Evolutionary conservation across 2,888 invertebrate genomes (phyloP), one percentile per base, ranked within the genome.

Genomic region (Lamellibrachia columna): DNA sequence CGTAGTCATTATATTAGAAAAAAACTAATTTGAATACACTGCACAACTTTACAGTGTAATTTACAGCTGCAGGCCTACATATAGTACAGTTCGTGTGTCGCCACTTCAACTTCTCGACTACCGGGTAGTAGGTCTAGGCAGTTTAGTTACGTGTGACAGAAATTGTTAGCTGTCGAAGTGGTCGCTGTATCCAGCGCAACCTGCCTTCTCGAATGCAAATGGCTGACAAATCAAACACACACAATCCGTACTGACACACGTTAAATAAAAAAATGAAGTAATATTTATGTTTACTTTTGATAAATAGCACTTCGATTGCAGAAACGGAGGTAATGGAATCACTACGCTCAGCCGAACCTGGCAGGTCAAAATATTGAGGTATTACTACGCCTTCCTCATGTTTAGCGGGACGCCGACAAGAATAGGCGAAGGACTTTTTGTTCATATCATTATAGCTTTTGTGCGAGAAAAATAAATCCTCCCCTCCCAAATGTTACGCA

Each of bases 331-430:
- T 75, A 75, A 75, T 15, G 75, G 75, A 75, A 75, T 75, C 75
- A 75, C 75, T 75, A 75, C 75, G 75, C 75, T 75, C 75, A 75
- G 75, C 15, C 75, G 75, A 75, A 75, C 75, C 75, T 75, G 75
- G 75, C 75, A 75, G 75, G 75, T 75, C 75, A 75, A 75, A 75
- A 75, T 75, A 75, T 75, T 75, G 75, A 75, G 22, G 75, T 75
- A 75, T 75, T 75, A 75, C 75, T 75, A 75, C 75, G 75, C 75
- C 75, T n/a, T 75, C 75, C 75, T 75, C 75, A 75, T 75, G 75
- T 75, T 75, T 75, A 75, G 75, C 75, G 75, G 75, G 75, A 22
- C 75, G 75, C 75, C n/a, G 75, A 75, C 22, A 75, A 75, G 75
- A 75, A 75, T 75, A 75, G 75, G 75, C 75, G 75, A 75, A 75